Percentiles rank a stretch among this genome's conserved stretches.
Evolutionary conservation across 2,888 invertebrate genomes (phyloP).

Genomic region (Conchocele bisecta): DNA sequence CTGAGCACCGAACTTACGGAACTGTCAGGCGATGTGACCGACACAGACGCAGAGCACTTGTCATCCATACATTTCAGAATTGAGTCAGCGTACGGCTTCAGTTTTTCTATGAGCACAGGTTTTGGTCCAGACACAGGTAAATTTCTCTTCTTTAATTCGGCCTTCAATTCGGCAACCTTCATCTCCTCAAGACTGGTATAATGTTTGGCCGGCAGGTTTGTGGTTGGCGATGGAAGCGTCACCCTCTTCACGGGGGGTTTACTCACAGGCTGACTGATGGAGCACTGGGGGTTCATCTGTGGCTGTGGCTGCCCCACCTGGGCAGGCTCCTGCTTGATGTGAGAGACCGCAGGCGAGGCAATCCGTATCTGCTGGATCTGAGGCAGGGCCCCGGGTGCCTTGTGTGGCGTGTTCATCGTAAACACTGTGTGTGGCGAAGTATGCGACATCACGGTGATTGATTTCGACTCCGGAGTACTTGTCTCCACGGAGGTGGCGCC

Average conservation of each 20-base stretch:
- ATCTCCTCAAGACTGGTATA: slow-evolving; percentile 92
- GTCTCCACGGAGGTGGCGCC: slow-evolving; percentile 29
- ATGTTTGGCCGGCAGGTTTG: slow-evolving; percentile 60
- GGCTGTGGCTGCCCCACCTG: slow-evolving; percentile 57
- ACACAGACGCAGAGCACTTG: slow-evolving; percentile 41
- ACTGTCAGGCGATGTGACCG: slow-evolving; percentile 40
- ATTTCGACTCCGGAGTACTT: slow-evolving; percentile 1
- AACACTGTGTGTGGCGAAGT: slow-evolving; percentile 56
- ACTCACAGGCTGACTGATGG: slow-evolving; percentile 47
- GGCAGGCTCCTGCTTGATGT: slow-evolving; percentile 45
- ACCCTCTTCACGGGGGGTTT: slow-evolving; percentile 49
- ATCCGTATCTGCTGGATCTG: slow-evolving; percentile 53
- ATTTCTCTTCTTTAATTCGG: slow-evolving; percentile 95
- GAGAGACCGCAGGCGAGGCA: slow-evolving; percentile 41
- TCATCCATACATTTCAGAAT: slow-evolving; percentile 59
- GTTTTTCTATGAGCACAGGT: slow-evolving; percentile 95
- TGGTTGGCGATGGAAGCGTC: slow-evolving; percentile 80
- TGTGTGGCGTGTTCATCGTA: slow-evolving; percentile 49
- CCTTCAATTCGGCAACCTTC: slow-evolving; percentile 97
- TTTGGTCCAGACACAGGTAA: slow-evolving; percentile 98
- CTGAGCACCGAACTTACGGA: slow-evolving; percentile 38
- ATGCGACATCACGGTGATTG: slow-evolving; percentile 61
- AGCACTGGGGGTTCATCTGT: slow-evolving; percentile 58
- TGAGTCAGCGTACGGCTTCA: slow-evolving; percentile 86
- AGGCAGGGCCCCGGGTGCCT: slow-evolving; percentile 40